phyloP scores from a whole-genome alignment of 2,888 invertebrate species.

The Idaea aversata region DNA sequence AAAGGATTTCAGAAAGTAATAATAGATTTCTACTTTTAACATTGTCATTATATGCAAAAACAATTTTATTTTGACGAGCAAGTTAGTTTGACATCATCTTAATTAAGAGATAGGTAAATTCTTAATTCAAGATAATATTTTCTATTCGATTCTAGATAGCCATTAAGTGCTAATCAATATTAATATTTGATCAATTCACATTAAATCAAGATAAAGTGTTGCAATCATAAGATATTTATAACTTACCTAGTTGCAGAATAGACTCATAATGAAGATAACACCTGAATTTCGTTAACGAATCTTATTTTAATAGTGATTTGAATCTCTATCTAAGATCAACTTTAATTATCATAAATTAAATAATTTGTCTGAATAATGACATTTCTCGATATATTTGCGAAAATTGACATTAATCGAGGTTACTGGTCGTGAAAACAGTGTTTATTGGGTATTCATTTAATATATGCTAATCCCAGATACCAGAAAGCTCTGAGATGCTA shows the following conservation, averaged over 20 bases:
- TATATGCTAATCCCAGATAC: neutral
- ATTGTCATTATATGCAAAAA: too few species aligned
- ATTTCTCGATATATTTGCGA: neutral
- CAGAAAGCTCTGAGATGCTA: neutral
- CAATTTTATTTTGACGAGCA: too few species aligned
- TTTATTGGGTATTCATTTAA: neutral
- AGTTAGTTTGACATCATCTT: too few species aligned
- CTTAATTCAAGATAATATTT: conserved; percentile 1
- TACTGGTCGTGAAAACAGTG: neutral
- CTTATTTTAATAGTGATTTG: neutral
- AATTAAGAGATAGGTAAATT: too few species aligned
- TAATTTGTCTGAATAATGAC: neutral
- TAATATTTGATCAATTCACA: neutral
- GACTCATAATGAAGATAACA: neutral
- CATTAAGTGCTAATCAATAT: neutral
- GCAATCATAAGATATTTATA: neutral
- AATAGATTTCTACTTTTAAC: too few species aligned
- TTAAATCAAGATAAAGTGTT: conserved; percentile 10
- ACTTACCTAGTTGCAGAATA: neutral
- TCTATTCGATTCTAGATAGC: conserved; percentile 1
- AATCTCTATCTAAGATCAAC: neutral
- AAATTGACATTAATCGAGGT: neutral
- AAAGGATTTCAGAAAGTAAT: too few species aligned
- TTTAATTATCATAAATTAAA: neutral
- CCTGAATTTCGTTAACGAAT: neutral